phyloP scores from a whole-genome alignment of 2,888 invertebrate species.

The Eugnorisma glareosa region DNA sequence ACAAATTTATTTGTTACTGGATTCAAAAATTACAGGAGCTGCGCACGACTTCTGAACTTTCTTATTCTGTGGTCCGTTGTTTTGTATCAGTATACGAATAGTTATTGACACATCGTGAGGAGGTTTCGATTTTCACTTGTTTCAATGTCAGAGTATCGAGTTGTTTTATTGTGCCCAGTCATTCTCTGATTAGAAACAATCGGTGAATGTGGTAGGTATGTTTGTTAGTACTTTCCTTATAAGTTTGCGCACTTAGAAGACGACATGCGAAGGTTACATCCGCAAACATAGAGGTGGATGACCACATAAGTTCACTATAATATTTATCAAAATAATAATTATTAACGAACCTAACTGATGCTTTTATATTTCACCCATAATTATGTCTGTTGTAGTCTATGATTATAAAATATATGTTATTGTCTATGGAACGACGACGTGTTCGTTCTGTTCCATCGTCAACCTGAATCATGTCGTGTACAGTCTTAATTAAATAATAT shows the following conservation, averaged over 20 bases:
- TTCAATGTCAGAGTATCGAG: constrained; percentile 76
- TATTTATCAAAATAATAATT: not conserved
- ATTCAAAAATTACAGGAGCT: too few species aligned
- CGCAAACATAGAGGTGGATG: not conserved
- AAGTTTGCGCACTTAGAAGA: not conserved
- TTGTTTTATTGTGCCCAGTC: constrained; percentile 60
- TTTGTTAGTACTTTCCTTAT: constrained; percentile 36
- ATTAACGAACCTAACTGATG: not conserved
- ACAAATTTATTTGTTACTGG: not conserved
- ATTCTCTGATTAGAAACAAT: constrained; percentile 64
- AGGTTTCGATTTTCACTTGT: constrained; percentile 79
- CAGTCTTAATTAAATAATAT: too few species aligned
- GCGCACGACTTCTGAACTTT: constrained; percentile 27
- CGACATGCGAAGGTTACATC: constrained; percentile 16
- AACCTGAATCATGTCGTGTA: too few species aligned
- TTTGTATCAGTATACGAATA: constrained; percentile 53
- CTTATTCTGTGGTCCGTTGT: constrained; percentile 40
- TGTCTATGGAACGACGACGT: too few species aligned
- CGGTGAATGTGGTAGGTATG: constrained; percentile 41
- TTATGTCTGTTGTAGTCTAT: too few species aligned
- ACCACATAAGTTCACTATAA: not conserved
- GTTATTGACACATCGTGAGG: constrained; percentile 77
- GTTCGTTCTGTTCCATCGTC: too few species aligned
- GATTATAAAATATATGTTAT: too few species aligned
- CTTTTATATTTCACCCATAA: not conserved